Evolutionary conservation across 2,797 vertebrate genomes (phyloP), one percentile per base, ranked within the genome.

Genomic region (Knipowitschia caucasica): DNA sequence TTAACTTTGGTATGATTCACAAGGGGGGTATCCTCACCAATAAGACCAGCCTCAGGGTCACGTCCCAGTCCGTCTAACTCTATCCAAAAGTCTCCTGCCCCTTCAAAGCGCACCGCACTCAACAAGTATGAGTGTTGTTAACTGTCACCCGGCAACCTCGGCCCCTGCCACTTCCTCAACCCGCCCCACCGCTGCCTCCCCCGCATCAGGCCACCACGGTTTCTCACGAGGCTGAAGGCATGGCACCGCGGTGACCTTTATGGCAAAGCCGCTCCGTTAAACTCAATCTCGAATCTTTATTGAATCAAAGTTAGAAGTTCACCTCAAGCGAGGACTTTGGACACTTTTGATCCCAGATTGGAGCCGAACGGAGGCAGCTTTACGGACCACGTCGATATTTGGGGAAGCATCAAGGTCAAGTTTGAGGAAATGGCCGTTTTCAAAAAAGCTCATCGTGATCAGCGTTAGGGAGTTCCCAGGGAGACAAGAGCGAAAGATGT

Each of bases 1-100:
- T 89, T 83, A 63, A 85, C 89, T 91, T 90, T 90, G 89, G 90
- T 90, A 90, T 91, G 86, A 86, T 90, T 89, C 87, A 83, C 85
- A 80, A 63, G 57, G 77, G 77, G 85, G 85, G 83, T 81, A 80
- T 82, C 86, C 78, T 83, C 71, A 35, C 76, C 71, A 53, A 69
- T 64, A 69, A 70, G 72, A 70, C 40, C 46, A 3, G 49, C 74
- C 68, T 62, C 43, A 57, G 33, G 71, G 49, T 53, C 5, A 2
- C 46, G n/a, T 58, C 72, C 75, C 54, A 59, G 9, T 53, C 60
- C 67, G 30, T 60, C 70, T 57, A 56, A 69, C 0, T 36, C 45
- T 34, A 64, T 63, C 55, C 12, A 15, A 52, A 33, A 49, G 5
- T 14, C 10, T 42, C 40, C 29, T 0, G 39, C 61, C 24, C 63